phyloP scores from a whole-genome alignment of 2,888 invertebrate species.

The Parasteatoda lunata region DNA sequence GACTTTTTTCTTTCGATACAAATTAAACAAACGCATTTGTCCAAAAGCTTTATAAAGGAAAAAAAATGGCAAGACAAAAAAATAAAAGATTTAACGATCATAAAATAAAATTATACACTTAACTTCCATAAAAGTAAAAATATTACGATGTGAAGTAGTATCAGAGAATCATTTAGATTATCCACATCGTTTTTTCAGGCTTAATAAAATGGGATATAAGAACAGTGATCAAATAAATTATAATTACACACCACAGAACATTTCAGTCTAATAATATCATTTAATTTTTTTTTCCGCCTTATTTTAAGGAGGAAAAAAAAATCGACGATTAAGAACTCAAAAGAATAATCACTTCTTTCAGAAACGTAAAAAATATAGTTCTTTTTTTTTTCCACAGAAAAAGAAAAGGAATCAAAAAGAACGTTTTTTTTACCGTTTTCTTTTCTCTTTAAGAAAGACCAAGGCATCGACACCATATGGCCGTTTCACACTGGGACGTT shows the following conservation, averaged over 20 bases:
- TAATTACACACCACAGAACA: not conserved
- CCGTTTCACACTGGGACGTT: constrained; percentile 35
- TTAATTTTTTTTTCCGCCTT: not conserved
- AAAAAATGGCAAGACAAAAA: no score
- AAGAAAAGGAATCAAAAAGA: not conserved
- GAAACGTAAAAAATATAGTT: not conserved
- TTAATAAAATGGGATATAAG: not conserved
- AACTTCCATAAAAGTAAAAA: no score
- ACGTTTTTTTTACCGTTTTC: not conserved
- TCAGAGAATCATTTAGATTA: not conserved
- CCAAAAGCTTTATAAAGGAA: no score
- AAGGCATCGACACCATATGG: constrained; percentile 59
- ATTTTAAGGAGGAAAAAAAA: not conserved
- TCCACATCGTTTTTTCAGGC: not conserved
- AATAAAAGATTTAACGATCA: no score
- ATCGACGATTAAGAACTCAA: constrained; percentile 1
- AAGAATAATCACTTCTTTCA: constrained; percentile 1
- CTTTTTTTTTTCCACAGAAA: not conserved
- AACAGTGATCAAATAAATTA: not conserved
- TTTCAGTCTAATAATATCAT: not conserved
- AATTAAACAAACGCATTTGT: no score
- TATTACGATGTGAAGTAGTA: no score
- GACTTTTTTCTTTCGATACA: no score
- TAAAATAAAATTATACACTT: no score
- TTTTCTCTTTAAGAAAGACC: constrained; percentile 2